These are phyloP conservation scores for Elgonia sp. DNA, from an alignment of 2,888 invertebrate genomes.

Conservation along the genomic window DNA sequence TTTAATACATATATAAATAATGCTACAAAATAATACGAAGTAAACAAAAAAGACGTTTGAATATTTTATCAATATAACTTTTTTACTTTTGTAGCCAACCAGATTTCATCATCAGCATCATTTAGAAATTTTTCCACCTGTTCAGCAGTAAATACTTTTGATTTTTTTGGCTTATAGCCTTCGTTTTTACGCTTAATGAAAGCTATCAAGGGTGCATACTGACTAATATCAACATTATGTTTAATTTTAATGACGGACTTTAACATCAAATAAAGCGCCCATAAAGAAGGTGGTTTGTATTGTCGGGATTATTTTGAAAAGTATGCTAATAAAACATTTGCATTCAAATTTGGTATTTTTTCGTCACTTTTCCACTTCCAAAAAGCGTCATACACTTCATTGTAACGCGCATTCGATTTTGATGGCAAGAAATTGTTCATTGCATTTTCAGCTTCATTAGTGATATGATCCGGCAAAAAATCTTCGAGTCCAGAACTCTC, in stretches of 20 bases:
- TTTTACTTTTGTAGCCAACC: conserved; percentile 31
- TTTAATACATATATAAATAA: background rate
- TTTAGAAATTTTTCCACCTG: conserved; percentile 26
- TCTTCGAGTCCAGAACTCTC: background rate
- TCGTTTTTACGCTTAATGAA: conserved; percentile 45
- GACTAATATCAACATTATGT: background rate
- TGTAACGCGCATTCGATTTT: conserved; percentile 6
- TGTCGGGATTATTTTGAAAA: conserved; percentile 3
- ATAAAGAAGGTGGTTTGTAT: conserved; percentile 26
- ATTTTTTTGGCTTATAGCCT: conserved; percentile 25
- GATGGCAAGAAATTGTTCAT: background rate
- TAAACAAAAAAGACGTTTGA: too few relatives aligned
- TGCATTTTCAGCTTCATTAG: background rate
- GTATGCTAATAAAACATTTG: conserved; percentile 24
- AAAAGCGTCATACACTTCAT: conserved; percentile 13
- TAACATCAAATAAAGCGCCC: conserved; percentile 28
- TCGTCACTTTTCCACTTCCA: conserved; percentile 6
- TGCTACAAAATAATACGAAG: too few relatives aligned
- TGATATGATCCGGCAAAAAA: background rate
- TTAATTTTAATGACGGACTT: background rate
- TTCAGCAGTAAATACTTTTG: conserved; percentile 27
- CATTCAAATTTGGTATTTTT: conserved; percentile 14
- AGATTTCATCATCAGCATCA: conserved; percentile 23
- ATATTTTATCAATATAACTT: conserved; percentile 17
- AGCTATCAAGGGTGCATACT: conserved; percentile 1